Conservation (phyloP, 2,888 invertebrate species). For the Microdon myrmicae region DNA sequence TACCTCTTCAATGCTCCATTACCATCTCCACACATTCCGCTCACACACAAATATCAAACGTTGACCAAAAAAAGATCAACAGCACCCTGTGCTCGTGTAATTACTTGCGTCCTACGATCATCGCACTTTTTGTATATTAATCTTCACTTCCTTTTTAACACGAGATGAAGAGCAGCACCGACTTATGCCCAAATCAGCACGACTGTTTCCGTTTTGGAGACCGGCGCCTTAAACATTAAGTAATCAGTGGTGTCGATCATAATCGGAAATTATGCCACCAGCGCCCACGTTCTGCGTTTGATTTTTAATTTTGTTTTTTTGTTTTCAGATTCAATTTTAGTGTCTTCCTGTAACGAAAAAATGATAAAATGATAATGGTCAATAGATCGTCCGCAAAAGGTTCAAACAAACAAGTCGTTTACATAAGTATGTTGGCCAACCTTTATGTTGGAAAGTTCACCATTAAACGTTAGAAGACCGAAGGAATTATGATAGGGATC, state of each 20-base stretch:
- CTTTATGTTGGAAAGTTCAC: constrained; percentile 50
- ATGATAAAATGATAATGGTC: too few species aligned
- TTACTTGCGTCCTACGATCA: constrained; percentile 25
- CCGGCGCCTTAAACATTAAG: too few species aligned
- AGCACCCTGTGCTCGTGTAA: constrained; percentile 20
- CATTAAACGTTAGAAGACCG: constrained; percentile 50
- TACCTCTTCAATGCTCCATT: constrained; percentile 30
- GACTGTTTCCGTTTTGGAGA: constrained; percentile 37
- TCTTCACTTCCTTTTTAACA: constrained; percentile 43
- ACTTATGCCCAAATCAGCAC: too few species aligned
- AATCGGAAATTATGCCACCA: too few species aligned
- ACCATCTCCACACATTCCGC: constrained; percentile 27
- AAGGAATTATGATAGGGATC: constrained; percentile 48
- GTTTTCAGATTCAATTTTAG: too few species aligned
- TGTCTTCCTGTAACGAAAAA: too few species aligned
- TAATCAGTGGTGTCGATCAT: too few species aligned
- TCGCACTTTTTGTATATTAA: constrained; percentile 29
- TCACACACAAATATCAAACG: constrained; percentile 16
- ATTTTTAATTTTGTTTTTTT: too few species aligned
- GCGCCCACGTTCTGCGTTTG: too few species aligned
- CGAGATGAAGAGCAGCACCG: constrained; percentile 26
- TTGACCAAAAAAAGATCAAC: constrained; percentile 33
- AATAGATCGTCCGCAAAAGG: too few species aligned
- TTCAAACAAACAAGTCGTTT: too few species aligned
- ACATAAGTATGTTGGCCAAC: constrained; percentile 35